phyloP scores from a whole-genome alignment of 2,113 vertebrate genomes.

The Boleophthalmus pectinirostris region DNA sequence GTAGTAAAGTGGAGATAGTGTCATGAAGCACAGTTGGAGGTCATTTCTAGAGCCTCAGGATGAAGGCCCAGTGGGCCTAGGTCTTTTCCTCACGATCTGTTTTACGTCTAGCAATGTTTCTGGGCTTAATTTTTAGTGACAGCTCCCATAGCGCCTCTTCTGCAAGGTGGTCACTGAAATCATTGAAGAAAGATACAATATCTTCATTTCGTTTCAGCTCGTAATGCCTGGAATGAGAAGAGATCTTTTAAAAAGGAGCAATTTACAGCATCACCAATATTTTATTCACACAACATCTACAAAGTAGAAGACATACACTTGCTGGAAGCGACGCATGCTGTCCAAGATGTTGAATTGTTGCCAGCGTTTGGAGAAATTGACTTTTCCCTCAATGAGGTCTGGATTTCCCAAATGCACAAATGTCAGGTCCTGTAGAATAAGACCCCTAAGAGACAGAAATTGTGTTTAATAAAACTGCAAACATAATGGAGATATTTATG shows the following conservation, averaged over 20 bases:
- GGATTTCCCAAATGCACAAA: slow-evolving; percentile 98
- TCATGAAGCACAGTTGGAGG: slow-evolving; percentile 71
- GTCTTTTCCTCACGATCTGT: slow-evolving; percentile 96
- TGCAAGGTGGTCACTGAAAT: slow-evolving; percentile 97
- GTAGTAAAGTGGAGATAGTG: slow-evolving; percentile 76
- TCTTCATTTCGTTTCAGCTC: slow-evolving; percentile 95
- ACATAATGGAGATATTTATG: background rate
- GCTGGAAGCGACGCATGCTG: slow-evolving; percentile 99
- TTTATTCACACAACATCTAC: slow-evolving; percentile 57
- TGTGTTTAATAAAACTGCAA: background rate
- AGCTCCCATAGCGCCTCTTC: slow-evolving; percentile 98
- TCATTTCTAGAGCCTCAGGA: slow-evolving; percentile 35
- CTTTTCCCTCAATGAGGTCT: slow-evolving; percentile 93
- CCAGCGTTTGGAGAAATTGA: slow-evolving; percentile 99
- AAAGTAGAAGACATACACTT: slow-evolving; percentile 85
- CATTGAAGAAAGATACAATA: slow-evolving; percentile 96
- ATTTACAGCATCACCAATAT: background rate
- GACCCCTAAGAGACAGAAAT: slow-evolving; percentile 78
- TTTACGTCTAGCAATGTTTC: slow-evolving; percentile 89
- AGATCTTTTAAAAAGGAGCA: background rate
- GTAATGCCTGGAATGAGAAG: slow-evolving; percentile 84
- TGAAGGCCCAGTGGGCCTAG: slow-evolving; percentile 67
- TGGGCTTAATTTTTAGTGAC: slow-evolving; percentile 96
- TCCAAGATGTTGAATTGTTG: slow-evolving; percentile 99
- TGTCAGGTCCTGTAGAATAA: slow-evolving; percentile 97